Base-by-base conservation (phyloP, 2,113 vertebrate genomes). In the Pangasianodon gigas region DNA sequence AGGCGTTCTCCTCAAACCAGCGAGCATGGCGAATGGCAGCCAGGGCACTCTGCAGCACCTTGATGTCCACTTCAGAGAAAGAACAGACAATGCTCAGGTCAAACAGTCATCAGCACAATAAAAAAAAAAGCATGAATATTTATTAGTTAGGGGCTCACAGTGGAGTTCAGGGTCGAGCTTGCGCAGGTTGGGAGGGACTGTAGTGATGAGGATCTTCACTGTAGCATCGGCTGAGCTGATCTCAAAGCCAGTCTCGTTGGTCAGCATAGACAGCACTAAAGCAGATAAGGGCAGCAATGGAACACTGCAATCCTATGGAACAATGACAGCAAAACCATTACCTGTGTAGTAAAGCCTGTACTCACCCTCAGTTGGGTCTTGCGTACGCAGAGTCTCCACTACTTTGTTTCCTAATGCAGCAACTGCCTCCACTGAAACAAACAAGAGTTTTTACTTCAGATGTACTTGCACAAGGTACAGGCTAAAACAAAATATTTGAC, bases 1-100 rank as follows among this genome's bases (percentile, higher is more conserved):
- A 99, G 18, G 98, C 98, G 0, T 99, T 99, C 93, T 99, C 98
- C 91, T 99, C 98, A 41, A 99, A 99, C 98, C 98, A 99, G 79
- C 98, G 97, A 1, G 98, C 98, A 1, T 99, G 98, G 2, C 98
- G 94, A 93, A 99, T 98, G 89, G 98, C 98, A 0, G 98, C 98
- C 32, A 99, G 96, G 10, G 98, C 98, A 0, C 98, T 99, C 93
- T 99, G 98, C 89, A 99, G 95, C 85, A 99, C 98, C 91, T 99
- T 99, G 93, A 99, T 99, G 92, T 99, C 98, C 97, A 99, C 98
- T 99, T 93, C 3, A 60, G 65, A 48, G 56, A 46, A 37, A 51
- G 4, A 52, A 14, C 32, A 84, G 2, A 65, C 56, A 52, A 52
- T 71, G 0, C 14, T 6, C 46, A 32, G 41, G 56, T 71, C 56